Evolutionary conservation across 2,888 invertebrate species (phyloP).

Genomic region (Coleophora flavipennella): DNA sequence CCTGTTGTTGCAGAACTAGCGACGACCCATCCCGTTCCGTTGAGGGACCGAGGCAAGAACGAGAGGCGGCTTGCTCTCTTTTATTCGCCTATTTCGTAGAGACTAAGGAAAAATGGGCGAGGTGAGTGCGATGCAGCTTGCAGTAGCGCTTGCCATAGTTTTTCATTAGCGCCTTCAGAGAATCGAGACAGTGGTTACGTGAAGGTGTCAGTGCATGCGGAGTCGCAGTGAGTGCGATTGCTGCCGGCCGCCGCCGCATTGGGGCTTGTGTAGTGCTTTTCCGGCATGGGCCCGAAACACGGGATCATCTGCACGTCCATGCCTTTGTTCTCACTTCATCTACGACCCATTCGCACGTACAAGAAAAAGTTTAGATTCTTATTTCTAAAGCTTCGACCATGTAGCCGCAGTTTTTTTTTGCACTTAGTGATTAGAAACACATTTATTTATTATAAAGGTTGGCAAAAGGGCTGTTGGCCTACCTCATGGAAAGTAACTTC

Average conservation of each 20-base stretch:
- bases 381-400: too few relatives aligned
- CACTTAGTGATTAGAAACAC: too few relatives aligned
- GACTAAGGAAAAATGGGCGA: conserved; percentile 70
- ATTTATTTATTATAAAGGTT: too few relatives aligned
- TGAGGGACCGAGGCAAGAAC: conserved; percentile 64
- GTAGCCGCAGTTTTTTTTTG: too few relatives aligned
- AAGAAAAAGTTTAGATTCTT: too few relatives aligned
- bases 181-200: conserved; percentile 48
- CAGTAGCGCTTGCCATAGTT: conserved; percentile 60
- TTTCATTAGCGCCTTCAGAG: conserved; percentile 40
- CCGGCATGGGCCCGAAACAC: conserved; percentile 25
- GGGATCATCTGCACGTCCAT: conserved; percentile 36
- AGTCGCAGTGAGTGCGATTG: conserved; percentile 43
- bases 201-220: conserved; percentile 58
- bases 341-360: neutral
- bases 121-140: conserved; percentile 66
- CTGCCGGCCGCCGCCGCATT: conserved; percentile 16
- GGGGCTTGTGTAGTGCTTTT: conserved; percentile 38
- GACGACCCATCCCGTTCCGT: conserved; percentile 61
- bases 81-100: conserved; percentile 64
- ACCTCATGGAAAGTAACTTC: too few relatives aligned
- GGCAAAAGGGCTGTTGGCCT: too few relatives aligned
- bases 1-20: conserved; percentile 71
- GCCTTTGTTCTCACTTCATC: conserved; percentile 34
- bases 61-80: conserved; percentile 64